Evolutionary conservation across 2,797 vertebrate species (phyloP).

Genomic region (Syngnathus acus): DNA sequence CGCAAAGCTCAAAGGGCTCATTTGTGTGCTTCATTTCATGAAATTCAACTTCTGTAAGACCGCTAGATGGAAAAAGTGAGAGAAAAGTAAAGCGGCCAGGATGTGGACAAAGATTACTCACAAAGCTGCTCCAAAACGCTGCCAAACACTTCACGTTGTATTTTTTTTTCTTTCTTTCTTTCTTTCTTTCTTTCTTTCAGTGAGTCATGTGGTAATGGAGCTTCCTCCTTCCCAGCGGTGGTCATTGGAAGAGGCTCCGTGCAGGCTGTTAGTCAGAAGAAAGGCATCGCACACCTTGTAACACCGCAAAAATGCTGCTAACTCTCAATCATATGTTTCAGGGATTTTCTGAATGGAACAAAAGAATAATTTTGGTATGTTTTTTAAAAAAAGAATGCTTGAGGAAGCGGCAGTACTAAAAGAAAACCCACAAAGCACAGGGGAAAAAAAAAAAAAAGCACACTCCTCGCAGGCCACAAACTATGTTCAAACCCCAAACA

Average conservation of each 20-base stretch:
- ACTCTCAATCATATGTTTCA: not conserved
- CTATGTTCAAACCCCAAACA: not conserved
- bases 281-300: constrained; percentile 53
- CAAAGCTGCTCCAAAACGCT: constrained; percentile 39
- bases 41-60: constrained; percentile 17
- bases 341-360: not conserved
- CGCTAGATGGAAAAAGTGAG: constrained; percentile 59
- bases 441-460: not conserved
- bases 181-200: constrained; percentile 24
- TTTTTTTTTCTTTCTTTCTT: not conserved
- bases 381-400: not conserved
- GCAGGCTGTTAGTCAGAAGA: constrained; percentile 56
- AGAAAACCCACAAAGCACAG: not conserved
- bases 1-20: not conserved
- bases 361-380: not conserved
- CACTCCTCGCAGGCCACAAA: not conserved
- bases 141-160: constrained; percentile 58
- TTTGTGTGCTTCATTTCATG: not conserved
- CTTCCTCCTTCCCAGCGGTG: constrained; percentile 58
- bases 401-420: not conserved
- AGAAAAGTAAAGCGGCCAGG: constrained; percentile 49
- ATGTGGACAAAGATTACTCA: constrained; percentile 62
- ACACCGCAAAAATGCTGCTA: constrained; percentile 33
- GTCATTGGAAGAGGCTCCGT: constrained; percentile 52
- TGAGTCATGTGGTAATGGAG: constrained; percentile 61